A percentile compares a stretch with the other conserved stretches of the same genome.
These are phyloP conservation scores for Myotis vivesi DNA, from an alignment of 2,797 vertebrate species.

Conservation along the genomic window DNA sequence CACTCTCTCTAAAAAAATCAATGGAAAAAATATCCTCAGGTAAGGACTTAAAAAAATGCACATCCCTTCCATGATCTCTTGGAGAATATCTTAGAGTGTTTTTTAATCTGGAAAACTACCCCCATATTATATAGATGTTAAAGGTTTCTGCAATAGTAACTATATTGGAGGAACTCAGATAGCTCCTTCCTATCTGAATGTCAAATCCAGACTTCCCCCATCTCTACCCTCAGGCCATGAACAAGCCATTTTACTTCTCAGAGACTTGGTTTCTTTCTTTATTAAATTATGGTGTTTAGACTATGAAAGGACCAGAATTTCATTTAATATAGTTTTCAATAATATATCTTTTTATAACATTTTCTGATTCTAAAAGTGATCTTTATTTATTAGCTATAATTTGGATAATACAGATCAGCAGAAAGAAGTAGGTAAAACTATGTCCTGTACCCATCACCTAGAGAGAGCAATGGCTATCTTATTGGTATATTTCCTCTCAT, in stretches of 20 bases:
- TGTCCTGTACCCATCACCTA: neutral
- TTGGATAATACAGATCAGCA: neutral
- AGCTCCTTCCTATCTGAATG: neutral
- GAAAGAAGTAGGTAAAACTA: neutral
- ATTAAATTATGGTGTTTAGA: neutral
- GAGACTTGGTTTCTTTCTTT: neutral
- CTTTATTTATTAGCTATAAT: neutral
- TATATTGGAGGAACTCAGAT: neutral
- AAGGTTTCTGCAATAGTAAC: neutral
- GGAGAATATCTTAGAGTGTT: neutral
- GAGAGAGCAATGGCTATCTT: neutral
- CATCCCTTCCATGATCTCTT: neutral
- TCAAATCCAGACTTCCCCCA: neutral
- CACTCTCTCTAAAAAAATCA: no score
- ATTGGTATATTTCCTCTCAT: neutral
- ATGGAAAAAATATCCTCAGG: no score
- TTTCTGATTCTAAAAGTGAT: neutral
- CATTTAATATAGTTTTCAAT: neutral
- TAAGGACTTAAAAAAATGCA: no score
- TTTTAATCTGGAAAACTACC: neutral
- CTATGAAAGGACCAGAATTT: neutral
- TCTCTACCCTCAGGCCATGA: neutral
- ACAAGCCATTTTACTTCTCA: neutral
- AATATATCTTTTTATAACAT: neutral
- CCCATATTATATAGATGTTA: neutral